Conservation (phyloP, 2,888 invertebrate species). For the Watsonalla cultraria region DNA sequence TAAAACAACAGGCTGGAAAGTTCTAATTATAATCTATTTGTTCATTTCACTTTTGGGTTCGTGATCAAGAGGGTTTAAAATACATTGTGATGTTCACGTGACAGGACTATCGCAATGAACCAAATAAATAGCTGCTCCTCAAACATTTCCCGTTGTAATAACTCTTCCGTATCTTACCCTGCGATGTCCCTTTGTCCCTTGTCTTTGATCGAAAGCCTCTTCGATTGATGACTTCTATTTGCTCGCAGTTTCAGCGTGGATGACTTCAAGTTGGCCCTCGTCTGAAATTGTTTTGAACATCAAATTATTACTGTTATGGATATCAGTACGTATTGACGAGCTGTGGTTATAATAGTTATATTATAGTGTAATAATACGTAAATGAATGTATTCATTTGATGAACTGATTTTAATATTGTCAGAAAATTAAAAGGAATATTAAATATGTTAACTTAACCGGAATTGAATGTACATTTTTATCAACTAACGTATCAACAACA, state of each 20-base stretch:
- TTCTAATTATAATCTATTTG: too few species aligned
- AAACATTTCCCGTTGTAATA: slow-evolving; percentile 50
- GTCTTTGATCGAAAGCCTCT: slow-evolving; percentile 68
- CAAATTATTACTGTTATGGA: slow-evolving; percentile 13
- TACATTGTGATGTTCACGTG: slow-evolving; percentile 1
- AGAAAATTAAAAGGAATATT: too few species aligned
- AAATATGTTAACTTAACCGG: neutral
- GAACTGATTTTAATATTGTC: too few species aligned
- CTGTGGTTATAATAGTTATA: too few species aligned
- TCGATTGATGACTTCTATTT: slow-evolving; percentile 71
- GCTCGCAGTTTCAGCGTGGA: slow-evolving; percentile 46
- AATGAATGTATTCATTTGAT: too few species aligned
- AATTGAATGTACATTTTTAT: too few species aligned
- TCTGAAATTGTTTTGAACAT: slow-evolving; percentile 39
- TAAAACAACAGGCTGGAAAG: too few species aligned
- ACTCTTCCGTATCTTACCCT: slow-evolving; percentile 54
- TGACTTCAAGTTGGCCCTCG: slow-evolving; percentile 49
- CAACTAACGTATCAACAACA: too few species aligned
- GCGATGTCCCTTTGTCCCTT: slow-evolving; percentile 61
- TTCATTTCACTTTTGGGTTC: neutral
- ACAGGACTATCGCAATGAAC: slow-evolving; percentile 17
- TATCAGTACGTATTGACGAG: slow-evolving; percentile 5
- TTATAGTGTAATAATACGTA: too few species aligned
- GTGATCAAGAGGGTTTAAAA: slow-evolving; percentile 2
- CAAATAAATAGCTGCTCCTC: slow-evolving; percentile 44